Evolutionary conservation across 2,113 vertebrate genomes (phyloP), one percentile per base, ranked within the genome.

Genomic region (Baryphthengus martii): DNA sequence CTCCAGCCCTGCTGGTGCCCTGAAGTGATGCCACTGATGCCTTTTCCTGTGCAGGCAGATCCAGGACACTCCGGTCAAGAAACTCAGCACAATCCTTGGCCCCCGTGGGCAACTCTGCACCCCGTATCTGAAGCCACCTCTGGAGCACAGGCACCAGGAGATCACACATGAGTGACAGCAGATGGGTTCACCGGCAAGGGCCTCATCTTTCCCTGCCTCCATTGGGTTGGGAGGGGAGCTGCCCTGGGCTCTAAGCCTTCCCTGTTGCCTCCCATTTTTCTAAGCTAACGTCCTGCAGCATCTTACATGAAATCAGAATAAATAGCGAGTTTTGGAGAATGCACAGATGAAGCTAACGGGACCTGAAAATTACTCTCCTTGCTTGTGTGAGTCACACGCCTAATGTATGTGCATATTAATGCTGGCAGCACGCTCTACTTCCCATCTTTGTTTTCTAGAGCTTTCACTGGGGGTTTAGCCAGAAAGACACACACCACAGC

Each of bases 321-420:
- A 80, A 88, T 23, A 40, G 45, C 0, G 0, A 31, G 35, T 42
- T 79, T 63, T 5, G 39, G 55, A 53, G 72, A 80, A 72, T 1
- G 4, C 52, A 39, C 0, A 1, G 76, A 65, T 91, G 93, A 92
- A 88, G 80, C 56, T 94, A 89, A 95, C 90, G 4, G 33, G 86
- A 90, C 84, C 80, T 61, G 80, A 92, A 91, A 91, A 91, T 53
- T 53, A 40, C 66, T 89, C 83, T 88, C 47, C 53, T 56, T 42
- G 25, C 63, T 61, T 44, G 55, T 47, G 45, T 88, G 94, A 97
- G 29, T 95, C 93, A 95, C 86, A 26, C 61, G 35, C 77, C 65
- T 75, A 59, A 85, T 89, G 62, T 20, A 92, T 89, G 86, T 84
- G 80, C 95, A 92, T 65, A 28, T 75, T 35, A 82, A 87, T 20